A percentile compares a stretch with the other conserved stretches of the same genome.
Conservation (phyloP, 1,140 invertebrate species). For the Polyergus mexicanus region DNA sequence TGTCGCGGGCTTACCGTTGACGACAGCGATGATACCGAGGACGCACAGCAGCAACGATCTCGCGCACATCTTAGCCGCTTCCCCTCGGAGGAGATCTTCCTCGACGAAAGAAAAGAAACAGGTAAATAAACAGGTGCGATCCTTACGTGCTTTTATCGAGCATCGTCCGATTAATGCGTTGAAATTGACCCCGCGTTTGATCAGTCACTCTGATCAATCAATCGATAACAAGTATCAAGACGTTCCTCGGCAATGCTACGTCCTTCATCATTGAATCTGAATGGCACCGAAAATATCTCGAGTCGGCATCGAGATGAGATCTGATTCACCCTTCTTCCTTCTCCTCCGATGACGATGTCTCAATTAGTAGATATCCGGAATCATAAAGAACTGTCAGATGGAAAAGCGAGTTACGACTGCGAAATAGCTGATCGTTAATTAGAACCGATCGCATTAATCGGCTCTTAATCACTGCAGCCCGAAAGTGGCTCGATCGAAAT, state of each 20-base stretch:
- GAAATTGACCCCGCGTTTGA: slow-evolving; percentile 15
- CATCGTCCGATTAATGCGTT: slow-evolving; percentile 45
- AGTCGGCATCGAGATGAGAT: neutral
- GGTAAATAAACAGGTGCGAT: slow-evolving; percentile 48
- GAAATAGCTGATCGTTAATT: slow-evolving; percentile 55
- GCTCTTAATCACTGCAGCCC: slow-evolving; percentile 14
- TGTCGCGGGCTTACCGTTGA: slow-evolving; percentile 79
- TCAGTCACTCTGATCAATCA: slow-evolving; percentile 56
- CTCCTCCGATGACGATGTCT: neutral
- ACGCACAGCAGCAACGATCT: slow-evolving; percentile 79
- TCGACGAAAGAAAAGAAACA: slow-evolving; percentile 35
- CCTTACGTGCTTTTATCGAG: slow-evolving; percentile 62
- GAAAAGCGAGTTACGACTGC: slow-evolving; percentile 19
- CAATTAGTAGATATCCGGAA: neutral
- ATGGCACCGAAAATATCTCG: neutral
- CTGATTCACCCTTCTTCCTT: slow-evolving; percentile 7
- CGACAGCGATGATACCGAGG: slow-evolving; percentile 75
- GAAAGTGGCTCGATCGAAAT: slow-evolving; percentile 50
- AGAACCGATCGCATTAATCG: slow-evolving; percentile 35
- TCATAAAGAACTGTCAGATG: slow-evolving; percentile 3
- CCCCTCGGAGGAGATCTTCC: neutral
- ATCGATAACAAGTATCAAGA: neutral
- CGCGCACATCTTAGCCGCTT: slow-evolving; percentile 76
- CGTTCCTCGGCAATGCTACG: slow-evolving; percentile 19
- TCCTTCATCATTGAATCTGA: slow-evolving; percentile 41